A percentile compares a stretch with the other conserved stretches of the same genome.
Evolutionary conservation across 2,888 invertebrate species (phyloP).

Genomic region (Dermolepida albohirtum): DNA sequence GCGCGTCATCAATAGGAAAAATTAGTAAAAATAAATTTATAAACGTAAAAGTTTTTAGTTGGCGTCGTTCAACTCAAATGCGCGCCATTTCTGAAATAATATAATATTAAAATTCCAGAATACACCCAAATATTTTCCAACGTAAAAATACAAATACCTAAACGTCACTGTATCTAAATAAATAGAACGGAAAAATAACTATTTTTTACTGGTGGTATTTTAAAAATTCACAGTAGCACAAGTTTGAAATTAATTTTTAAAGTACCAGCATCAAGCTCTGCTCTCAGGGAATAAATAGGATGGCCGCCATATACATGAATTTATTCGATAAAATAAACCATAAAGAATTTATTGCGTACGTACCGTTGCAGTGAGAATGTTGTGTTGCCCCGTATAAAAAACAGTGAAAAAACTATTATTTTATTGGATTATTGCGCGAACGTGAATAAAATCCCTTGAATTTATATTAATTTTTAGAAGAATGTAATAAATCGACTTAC

Average conservation of each 20-base stretch:
- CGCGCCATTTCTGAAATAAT: conserved; percentile 59
- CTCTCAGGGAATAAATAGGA: conserved; percentile 53
- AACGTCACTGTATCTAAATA: conserved; percentile 48
- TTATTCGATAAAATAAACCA: conserved; percentile 57
- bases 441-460: conserved; percentile 58
- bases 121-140: conserved; percentile 64
- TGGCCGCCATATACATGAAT: conserved; percentile 61
- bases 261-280: conserved; percentile 50
- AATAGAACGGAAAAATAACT: conserved; percentile 57
- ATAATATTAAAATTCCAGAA: conserved; percentile 63
- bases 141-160: conserved; percentile 43
- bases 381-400: conserved; percentile 58
- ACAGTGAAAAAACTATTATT: conserved; percentile 63
- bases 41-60: conserved; percentile 29
- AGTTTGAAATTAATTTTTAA: conserved; percentile 61
- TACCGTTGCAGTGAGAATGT: conserved; percentile 51
- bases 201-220: conserved; percentile 51
- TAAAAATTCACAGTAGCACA: conserved; percentile 40
- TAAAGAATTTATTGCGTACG: conserved; percentile 59
- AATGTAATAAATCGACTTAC: conserved; percentile 60
- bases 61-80: conserved; percentile 40
- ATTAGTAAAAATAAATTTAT: conserved; percentile 19
- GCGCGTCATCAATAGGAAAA: conserved; percentile 24
- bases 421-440: conserved; percentile 54
- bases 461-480: conserved; percentile 62